Evolutionary conservation across 2,797 vertebrate species (phyloP), one percentile per base, ranked within the genome.

Genomic region (Paratrypauchen microcephalus): DNA sequence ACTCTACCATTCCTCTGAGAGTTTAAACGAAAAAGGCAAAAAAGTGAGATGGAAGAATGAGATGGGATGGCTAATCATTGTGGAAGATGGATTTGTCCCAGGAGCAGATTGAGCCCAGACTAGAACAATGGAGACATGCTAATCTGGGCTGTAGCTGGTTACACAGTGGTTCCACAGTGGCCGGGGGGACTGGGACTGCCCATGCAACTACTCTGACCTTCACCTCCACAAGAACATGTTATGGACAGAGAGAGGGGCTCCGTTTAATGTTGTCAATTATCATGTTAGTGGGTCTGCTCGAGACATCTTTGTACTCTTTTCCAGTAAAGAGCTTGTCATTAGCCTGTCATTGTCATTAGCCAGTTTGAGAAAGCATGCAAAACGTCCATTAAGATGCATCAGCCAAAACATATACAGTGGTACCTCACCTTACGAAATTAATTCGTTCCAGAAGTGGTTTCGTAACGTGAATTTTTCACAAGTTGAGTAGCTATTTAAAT

Each of bases 91-190:
- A 90, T 85, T 66, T 70, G 56, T 84, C 88, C 69, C 80, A 50
- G 64, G 84, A 86, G 85, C 70, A 78, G 73, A 66, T 21, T 68
- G 75, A 76, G 84, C 87, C 70, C 81, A 82, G 83, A 91, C 86
- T 87, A 81, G 88, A 91, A 87, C 87, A 76, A 52, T 81, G 82
- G 74, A 84, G 65, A 87, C 85, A 78, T 82, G 78, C 86, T 84
- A 81, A 88, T 81, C 86, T 86, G 78, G 6, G 75, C 82, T 72
- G 83, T 54, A 77, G 87, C 82, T 87, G 81, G 86, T 90, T 88
- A 82, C 47, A 65, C 67, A 61, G 5, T 55, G 78, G 68, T 65
- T 69, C 75, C 64, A 16, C 57, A 60, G 73, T 70, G 74, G 74
- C 70, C 74, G 45, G 69, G 74, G 55, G 66, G 69, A 47, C 65